Percentiles rank a stretch among this genome's conserved stretches.
Conservation (phyloP, 2,113 vertebrate genomes). For the Myiozetetes cayanensis region DNA sequence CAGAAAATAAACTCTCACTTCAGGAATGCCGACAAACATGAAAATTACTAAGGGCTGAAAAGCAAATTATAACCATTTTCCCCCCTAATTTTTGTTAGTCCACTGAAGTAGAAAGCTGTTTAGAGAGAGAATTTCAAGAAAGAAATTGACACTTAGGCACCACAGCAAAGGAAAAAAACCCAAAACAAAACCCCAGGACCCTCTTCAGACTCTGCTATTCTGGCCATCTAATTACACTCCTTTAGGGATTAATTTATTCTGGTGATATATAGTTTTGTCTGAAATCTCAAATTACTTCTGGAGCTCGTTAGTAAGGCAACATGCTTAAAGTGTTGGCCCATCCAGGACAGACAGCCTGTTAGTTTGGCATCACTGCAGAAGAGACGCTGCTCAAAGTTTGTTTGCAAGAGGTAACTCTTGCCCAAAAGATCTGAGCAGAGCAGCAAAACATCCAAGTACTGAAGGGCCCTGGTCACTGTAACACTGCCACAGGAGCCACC, state of each 20-base stretch:
- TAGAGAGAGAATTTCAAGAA: not conserved
- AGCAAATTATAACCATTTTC: not conserved
- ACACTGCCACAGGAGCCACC: not conserved
- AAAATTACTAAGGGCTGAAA: not conserved
- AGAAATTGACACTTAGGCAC: not conserved
- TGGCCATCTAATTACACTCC: not conserved
- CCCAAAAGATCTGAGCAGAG: not conserved
- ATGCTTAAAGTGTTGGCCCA: not conserved
- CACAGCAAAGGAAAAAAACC: not conserved
- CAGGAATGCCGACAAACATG: not conserved
- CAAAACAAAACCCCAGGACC: not conserved
- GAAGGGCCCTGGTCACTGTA: not conserved
- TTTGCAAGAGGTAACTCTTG: not conserved
- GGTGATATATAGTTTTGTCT: not conserved
- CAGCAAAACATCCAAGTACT: not conserved
- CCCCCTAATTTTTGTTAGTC: not conserved
- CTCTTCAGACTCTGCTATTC: not conserved
- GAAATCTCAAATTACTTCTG: not conserved
- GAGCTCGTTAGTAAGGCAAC: not conserved
- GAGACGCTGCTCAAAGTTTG: rapidly evolving
- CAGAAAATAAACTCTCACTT: not conserved
- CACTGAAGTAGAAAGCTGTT: not conserved
- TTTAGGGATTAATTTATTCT: not conserved
- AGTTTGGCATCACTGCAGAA: not conserved
- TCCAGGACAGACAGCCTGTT: not conserved